phyloP scores from a whole-genome alignment of 2,113 vertebrate species.

The Oryctolagus cuniculus region mOryCun1.1 NC_091443.1:87948501-87949000 shows the following conservation, averaged over 20 bases:
- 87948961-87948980: background rate
- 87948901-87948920: background rate
- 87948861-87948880: background rate
- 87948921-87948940: background rate
- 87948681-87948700: background rate
- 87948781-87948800: background rate
- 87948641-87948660: background rate
- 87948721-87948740: too few relatives aligned
- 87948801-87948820: background rate
- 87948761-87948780: background rate
- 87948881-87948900: background rate
- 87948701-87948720: background rate
- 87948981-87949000: background rate
- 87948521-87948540: background rate
- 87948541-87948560: background rate
- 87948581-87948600: background rate
- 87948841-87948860: background rate
- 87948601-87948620: background rate
- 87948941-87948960: background rate
- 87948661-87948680: background rate
- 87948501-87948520: background rate
- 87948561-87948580: background rate
- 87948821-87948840: background rate
- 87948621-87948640: background rate
- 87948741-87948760: background rate